Evolutionary conservation across 2,113 vertebrate genomes (phyloP), one percentile per base, ranked within the genome.

Genomic region (Phaetusa simplex): DNA sequence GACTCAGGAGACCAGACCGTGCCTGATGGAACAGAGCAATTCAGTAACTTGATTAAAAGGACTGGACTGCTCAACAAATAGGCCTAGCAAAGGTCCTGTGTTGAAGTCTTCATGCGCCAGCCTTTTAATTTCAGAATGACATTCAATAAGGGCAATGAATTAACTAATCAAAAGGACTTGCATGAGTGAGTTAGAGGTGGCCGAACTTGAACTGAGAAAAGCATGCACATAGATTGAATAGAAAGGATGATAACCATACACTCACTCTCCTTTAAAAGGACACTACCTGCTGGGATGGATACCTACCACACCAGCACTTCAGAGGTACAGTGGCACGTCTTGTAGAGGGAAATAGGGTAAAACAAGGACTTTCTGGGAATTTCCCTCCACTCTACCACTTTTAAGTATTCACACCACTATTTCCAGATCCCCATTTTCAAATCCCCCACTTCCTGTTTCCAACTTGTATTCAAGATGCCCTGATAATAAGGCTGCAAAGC

Each of bases 61-160:
- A 90, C 58, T 47, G 61, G 42, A 24, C 70, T 89, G 52, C 79
- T 93, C 81, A 91, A 93, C 76, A 91, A 92, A 82, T 11, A 93
- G 32, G 58, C 29, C 34, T 83, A 70, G 43, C 61, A 89, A 92
- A 95, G 64, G 65, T 62, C 73, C 91, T 59, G 58, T 47, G 67
- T 19, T 72, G 76, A 87, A 92, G 94, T 49, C 88, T 53, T 93
- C 56, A 32, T 6, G 36, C 0, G 1, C 53, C 49, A 77, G 70
- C 86, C 95, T 96, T 96, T 96, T 98, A 95, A 97, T 84, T 97
- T 97, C 77, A 91, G 78, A 88, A 85, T 69, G 80, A 77, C 77
- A 93, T 86, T 92, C 93, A 93, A 36, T 91, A 95, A 94, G 82
- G 64, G 70, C 62, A 86, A 40, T 34, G 45, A 95, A 95, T 90